phyloP scores from a whole-genome alignment of 37 sponge, comb jelly and placozoan genomes.

The Theonella swinhoei region DNA sequence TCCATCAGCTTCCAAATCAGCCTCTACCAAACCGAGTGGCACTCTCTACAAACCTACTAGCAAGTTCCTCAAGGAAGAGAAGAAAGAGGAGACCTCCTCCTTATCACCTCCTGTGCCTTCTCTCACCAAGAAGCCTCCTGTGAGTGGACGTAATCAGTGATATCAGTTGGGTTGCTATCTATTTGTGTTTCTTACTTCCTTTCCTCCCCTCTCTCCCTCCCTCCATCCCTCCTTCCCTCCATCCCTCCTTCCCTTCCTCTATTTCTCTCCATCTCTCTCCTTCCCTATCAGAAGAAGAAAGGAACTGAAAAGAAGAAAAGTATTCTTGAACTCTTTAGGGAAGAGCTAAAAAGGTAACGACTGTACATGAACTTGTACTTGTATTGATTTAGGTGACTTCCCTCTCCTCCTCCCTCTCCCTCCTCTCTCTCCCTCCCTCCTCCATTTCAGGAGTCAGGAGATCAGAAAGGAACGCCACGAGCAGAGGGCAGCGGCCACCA shows the following conservation, averaged over 20 bases:
- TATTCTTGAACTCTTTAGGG: slow-evolving; percentile 95
- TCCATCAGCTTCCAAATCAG: not conserved
- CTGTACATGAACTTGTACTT: not conserved
- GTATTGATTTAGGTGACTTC: not conserved
- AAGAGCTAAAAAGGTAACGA: slow-evolving; percentile 88
- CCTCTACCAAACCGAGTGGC: slow-evolving; percentile 33
- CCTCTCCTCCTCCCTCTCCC: not conserved
- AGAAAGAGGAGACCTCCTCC: slow-evolving; percentile 20
- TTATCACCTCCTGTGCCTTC: slow-evolving; percentile 1
- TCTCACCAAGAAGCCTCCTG: slow-evolving; percentile 37
- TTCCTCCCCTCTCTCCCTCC: too few relatives aligned
- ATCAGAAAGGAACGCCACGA: slow-evolving; percentile 72
- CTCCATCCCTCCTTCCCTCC: too few relatives aligned
- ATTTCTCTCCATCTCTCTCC: too few relatives aligned
- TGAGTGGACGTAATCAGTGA: not conserved
- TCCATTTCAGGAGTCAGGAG: slow-evolving; percentile 46
- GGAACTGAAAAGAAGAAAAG: slow-evolving; percentile 92
- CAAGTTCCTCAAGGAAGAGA: slow-evolving; percentile 26
- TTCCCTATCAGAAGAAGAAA: slow-evolving; percentile 87
- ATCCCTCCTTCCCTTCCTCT: too few relatives aligned
- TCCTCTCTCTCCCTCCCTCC: not conserved
- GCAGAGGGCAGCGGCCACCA: slow-evolving; percentile 17
- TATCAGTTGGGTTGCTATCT: too few relatives aligned
- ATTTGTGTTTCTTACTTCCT: too few relatives aligned
- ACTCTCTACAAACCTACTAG: slow-evolving; percentile 60